Conservation (phyloP, 1,140 invertebrate species). For the Zaprionus davidi region DNA sequence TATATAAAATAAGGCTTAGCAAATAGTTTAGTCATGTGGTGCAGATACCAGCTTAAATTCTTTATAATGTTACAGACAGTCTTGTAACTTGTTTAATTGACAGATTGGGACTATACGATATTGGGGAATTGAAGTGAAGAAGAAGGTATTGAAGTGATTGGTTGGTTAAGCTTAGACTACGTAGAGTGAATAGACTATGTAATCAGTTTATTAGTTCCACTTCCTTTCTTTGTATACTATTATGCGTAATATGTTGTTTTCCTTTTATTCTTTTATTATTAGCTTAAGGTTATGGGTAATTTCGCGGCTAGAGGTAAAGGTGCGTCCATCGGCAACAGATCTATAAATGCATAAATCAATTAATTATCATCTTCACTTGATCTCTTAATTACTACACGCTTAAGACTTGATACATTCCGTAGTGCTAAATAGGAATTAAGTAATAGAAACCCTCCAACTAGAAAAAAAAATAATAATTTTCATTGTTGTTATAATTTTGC, state of each 20-base stretch:
- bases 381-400: conserved; percentile 27
- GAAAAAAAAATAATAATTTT: conserved; percentile 23
- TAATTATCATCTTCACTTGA: conserved; percentile 3
- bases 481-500: conserved; percentile 70
- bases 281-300: conserved; percentile 81
- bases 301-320: conserved; percentile 79
- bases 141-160: conserved; percentile 48
- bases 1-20: neutral
- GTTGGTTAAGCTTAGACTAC: neutral
- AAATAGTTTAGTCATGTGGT: neutral
- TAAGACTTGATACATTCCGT: conserved; percentile 24
- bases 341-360: neutral
- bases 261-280: conserved; percentile 65
- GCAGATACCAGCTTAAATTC: neutral
- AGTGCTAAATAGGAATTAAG: conserved; percentile 52
- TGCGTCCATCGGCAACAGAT: conserved; percentile 63
- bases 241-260: conserved; percentile 46
- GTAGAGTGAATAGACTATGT: neutral
- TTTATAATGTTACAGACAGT: conserved; percentile 5
- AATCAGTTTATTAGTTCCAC: neutral
- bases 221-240: conserved; percentile 50
- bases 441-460: conserved; percentile 23
- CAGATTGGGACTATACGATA: conserved; percentile 48
- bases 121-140: conserved; percentile 50
- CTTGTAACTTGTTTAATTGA: conserved; percentile 4